Evolutionary conservation across 2,888 invertebrate species (phyloP).

Genomic region (Crepidodera aurea): DNA sequence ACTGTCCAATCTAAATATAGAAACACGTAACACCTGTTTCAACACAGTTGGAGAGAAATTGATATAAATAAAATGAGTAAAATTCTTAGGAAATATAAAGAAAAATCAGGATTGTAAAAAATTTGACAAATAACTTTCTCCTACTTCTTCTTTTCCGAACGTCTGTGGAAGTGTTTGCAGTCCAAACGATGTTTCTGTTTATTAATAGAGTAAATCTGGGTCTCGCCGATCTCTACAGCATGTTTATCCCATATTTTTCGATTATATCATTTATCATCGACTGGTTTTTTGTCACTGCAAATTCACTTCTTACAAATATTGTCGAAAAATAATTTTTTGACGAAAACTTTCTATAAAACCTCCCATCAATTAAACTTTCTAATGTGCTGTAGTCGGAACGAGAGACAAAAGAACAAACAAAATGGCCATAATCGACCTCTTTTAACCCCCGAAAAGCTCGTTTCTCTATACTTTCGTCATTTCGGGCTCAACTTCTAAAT

Average conservation of each 20-base stretch:
- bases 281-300: neutral
- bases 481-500: neutral
- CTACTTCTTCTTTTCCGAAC: neutral
- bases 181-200: neutral
- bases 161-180: neutral
- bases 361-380: constrained; percentile 12
- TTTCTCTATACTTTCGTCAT: neutral
- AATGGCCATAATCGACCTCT: constrained; percentile 8
- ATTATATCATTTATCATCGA: constrained; percentile 7
- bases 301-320: too few relatives aligned
- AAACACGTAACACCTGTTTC: constrained; percentile 12
- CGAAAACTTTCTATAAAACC: too few relatives aligned
- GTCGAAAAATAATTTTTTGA: too few relatives aligned
- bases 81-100: too few relatives aligned
- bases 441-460: constrained; percentile 1
- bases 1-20: constrained; percentile 8
- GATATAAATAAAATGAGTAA: neutral
- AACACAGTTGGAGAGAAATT: constrained; percentile 10
- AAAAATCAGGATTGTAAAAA: too few relatives aligned
- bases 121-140: too few relatives aligned
- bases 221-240: constrained; percentile 3
- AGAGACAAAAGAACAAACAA: constrained; percentile 13
- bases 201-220: constrained; percentile 7
- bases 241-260: neutral
- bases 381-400: constrained; percentile 1